phyloP scores from a whole-genome alignment of 2,888 invertebrate genomes.

The Stenodera caucasica region DNA sequence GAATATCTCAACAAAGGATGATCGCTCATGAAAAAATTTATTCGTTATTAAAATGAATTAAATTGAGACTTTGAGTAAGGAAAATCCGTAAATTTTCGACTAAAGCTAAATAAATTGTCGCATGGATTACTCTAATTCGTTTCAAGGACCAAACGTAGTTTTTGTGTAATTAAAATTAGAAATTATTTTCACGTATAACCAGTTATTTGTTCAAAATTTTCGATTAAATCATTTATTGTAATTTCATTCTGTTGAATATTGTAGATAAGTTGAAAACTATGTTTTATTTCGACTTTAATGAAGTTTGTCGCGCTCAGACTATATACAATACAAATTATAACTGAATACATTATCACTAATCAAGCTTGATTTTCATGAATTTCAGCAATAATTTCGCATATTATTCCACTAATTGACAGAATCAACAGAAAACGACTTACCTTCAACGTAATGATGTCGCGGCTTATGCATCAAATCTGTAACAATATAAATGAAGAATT shows the following conservation, averaged over 20 bases:
- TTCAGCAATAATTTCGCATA: background rate
- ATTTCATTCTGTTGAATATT: background rate
- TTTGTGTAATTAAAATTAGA: background rate
- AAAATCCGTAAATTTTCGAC: background rate
- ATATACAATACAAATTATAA: slow-evolving; percentile 2
- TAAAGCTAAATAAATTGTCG: background rate
- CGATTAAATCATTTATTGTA: too few relatives aligned
- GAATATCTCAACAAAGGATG: background rate
- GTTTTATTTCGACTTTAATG: background rate
- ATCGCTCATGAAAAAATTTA: too few relatives aligned
- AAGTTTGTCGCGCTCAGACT: background rate
- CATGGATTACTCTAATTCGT: background rate
- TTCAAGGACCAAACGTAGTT: background rate
- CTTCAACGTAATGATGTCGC: slow-evolving; percentile 49
- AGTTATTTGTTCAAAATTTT: too few relatives aligned
- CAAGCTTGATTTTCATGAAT: background rate
- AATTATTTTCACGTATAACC: too few relatives aligned
- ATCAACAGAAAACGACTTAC: slow-evolving; percentile 42
- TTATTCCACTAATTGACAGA: background rate
- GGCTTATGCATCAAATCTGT: slow-evolving; percentile 54
- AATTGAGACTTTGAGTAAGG: background rate
- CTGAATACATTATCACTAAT: background rate
- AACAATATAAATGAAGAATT: slow-evolving; percentile 31
- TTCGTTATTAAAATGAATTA: background rate
- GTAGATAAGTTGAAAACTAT: background rate